Percentiles rank a stretch among this genome's conserved stretches.
These are phyloP conservation scores for Ficedula albicollis DNA, from an alignment of 2,797 vertebrate species.

Conservation along the genomic window DNA sequence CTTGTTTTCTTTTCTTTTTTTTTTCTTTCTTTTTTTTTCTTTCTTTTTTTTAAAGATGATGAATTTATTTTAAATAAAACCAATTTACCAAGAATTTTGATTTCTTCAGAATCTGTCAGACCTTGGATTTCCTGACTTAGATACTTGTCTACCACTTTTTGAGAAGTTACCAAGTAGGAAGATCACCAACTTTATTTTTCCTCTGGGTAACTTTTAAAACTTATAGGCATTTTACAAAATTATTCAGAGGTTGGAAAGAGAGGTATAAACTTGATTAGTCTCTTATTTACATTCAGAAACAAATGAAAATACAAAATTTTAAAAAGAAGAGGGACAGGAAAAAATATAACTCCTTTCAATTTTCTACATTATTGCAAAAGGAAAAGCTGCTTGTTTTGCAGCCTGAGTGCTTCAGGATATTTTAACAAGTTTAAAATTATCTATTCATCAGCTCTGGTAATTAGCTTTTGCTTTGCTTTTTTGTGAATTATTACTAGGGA, in stretches of 20 bases:
- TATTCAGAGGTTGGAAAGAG: background rate
- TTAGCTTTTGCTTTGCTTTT: background rate
- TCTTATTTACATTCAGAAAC: background rate
- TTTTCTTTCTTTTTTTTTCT: background rate
- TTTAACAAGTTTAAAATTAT: background rate
- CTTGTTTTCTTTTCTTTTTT: background rate
- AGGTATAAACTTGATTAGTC: background rate
- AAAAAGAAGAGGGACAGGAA: fast-evolving
- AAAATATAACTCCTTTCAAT: background rate
- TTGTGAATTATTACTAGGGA: background rate
- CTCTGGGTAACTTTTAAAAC: background rate
- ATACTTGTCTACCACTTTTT: background rate
- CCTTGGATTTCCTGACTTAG: background rate
- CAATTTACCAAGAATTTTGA: background rate
- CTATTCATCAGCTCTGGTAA: background rate
- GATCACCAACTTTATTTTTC: background rate
- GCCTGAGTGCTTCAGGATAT: background rate
- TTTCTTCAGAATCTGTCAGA: background rate
- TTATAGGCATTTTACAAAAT: background rate
- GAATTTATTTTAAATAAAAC: background rate
- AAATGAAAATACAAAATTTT: background rate
- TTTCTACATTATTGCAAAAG: background rate
- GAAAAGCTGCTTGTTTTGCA: background rate
- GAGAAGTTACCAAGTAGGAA: background rate
- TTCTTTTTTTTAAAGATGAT: background rate